phyloP scores from a whole-genome alignment of 2,797 vertebrate genomes.

The Gymnothorax reevesii region DNA sequence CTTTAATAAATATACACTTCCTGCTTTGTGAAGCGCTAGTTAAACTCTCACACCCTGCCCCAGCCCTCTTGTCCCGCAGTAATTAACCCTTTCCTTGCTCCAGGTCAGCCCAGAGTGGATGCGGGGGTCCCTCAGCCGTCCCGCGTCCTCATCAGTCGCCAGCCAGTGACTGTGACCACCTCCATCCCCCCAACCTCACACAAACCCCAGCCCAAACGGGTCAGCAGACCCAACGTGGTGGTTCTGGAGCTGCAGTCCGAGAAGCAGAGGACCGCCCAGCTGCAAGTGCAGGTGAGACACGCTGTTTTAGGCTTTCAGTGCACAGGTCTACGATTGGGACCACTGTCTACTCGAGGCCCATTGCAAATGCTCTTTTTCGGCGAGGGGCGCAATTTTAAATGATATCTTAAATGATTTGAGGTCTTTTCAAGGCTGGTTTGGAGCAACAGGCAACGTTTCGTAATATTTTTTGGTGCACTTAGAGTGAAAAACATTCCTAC shows the following conservation, averaged over 20 bases:
- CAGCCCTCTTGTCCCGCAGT: neutral
- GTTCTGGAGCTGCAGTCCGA: slow-evolving; percentile 68
- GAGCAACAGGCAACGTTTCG: too few species aligned
- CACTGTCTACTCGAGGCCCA: neutral
- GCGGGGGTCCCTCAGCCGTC: slow-evolving; percentile 57
- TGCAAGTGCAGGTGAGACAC: slow-evolving; percentile 75
- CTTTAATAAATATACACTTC: neutral
- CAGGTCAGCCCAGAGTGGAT: slow-evolving; percentile 80
- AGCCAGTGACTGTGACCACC: slow-evolving; percentile 66
- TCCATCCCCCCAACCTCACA: slow-evolving; percentile 62
- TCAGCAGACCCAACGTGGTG: slow-evolving; percentile 65
- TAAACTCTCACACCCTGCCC: too few species aligned
- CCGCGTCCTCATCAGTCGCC: slow-evolving; percentile 53
- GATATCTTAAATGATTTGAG: too few species aligned
- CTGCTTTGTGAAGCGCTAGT: neutral
- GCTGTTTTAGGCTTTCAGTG: neutral
- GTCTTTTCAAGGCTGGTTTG: too few species aligned
- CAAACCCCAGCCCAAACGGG: slow-evolving; percentile 48
- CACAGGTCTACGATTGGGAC: neutral
- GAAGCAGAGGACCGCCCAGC: slow-evolving; percentile 65
- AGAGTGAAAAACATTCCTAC: too few species aligned
- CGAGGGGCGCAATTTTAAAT: too few species aligned
- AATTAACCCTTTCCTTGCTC: slow-evolving; percentile 24
- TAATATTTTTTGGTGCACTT: too few species aligned
- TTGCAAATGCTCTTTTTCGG: too few species aligned